These are phyloP conservation scores for Ciconia boyciana DNA, from an alignment of 2,113 vertebrate species.

Conservation along the genomic window DNA sequence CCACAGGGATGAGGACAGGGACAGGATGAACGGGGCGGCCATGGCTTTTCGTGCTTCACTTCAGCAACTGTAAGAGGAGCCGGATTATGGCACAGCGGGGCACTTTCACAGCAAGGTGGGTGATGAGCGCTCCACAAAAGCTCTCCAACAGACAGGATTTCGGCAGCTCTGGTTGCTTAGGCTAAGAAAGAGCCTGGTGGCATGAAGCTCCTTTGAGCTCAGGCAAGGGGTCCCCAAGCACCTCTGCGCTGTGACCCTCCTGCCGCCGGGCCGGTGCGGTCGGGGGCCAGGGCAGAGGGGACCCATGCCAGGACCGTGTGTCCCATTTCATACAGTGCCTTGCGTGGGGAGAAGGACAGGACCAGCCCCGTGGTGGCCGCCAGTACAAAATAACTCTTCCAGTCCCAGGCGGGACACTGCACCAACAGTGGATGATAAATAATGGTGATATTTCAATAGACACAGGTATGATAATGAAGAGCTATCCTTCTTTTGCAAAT, in stretches of 20 bases:
- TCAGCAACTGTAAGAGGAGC: background rate
- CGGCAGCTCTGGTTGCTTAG: background rate
- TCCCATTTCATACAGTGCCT: background rate
- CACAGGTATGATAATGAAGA: slow-evolving; percentile 69
- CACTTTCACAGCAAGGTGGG: background rate
- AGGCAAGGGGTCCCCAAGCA: background rate
- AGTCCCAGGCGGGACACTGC: background rate
- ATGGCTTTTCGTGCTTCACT: background rate
- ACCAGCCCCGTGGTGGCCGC: background rate
- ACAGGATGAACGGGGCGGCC: rapidly evolving
- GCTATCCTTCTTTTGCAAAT: slow-evolving; percentile 67
- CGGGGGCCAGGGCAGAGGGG: rapidly evolving
- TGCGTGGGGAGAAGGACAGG: background rate
- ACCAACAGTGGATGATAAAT: slow-evolving; percentile 65
- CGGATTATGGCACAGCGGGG: background rate
- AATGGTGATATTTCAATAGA: slow-evolving; percentile 70
- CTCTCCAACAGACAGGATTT: background rate
- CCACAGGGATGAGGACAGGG: background rate
- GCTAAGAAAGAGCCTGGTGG: background rate
- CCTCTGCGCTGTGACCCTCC: background rate
- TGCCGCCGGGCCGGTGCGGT: rapidly evolving
- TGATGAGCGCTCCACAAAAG: background rate
- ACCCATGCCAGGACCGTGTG: background rate
- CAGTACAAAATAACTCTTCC: slow-evolving; percentile 28
- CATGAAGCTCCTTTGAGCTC: background rate